Evolutionary conservation across 2,888 invertebrate genomes (phyloP).

Genomic region (Anaspis maculata): DNA sequence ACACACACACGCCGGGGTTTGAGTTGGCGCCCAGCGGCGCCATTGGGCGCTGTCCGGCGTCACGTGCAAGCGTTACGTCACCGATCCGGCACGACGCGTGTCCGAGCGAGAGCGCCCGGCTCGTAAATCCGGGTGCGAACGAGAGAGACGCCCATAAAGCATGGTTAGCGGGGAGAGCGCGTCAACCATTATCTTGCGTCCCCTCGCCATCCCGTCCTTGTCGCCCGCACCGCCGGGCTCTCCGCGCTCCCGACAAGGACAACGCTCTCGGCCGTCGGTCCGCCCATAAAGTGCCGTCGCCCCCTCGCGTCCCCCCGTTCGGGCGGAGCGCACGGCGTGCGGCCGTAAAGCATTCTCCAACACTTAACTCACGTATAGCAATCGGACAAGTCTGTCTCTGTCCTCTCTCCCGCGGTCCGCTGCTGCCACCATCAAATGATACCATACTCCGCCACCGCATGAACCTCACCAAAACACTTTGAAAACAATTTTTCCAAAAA

Average conservation of each 20-base stretch:
- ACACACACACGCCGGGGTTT: too few species aligned
- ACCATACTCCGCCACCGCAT: slow-evolving; percentile 20
- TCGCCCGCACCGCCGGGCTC: slow-evolving; percentile 21
- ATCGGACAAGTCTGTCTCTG: slow-evolving; percentile 41
- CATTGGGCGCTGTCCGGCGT: slow-evolving; percentile 38
- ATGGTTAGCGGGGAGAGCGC: slow-evolving; percentile 46
- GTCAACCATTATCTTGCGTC: slow-evolving; percentile 46
- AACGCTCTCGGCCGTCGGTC: slow-evolving; percentile 42
- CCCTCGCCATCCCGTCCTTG: slow-evolving; percentile 31
- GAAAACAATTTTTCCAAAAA: background rate
- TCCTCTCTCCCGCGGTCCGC: too few species aligned
- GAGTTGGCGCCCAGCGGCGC: slow-evolving; percentile 41
- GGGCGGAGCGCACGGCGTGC: slow-evolving; percentile 38
- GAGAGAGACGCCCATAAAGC: slow-evolving; percentile 46
- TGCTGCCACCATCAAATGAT: too few species aligned
- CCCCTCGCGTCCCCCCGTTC: slow-evolving; percentile 30
- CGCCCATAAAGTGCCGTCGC: slow-evolving; percentile 43
- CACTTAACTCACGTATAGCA: slow-evolving; percentile 45
- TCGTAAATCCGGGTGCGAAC: slow-evolving; percentile 43
- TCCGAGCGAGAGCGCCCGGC: slow-evolving; percentile 41
- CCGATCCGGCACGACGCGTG: slow-evolving; percentile 36
- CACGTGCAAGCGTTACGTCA: slow-evolving; percentile 42
- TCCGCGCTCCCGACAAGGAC: slow-evolving; percentile 35
- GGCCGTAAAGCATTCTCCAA: slow-evolving; percentile 45
- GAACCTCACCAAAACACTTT: background rate